These are phyloP conservation scores for Pachydiplax longipennis DNA, from an alignment of 2,888 invertebrate species.

Conservation along the genomic window DNA sequence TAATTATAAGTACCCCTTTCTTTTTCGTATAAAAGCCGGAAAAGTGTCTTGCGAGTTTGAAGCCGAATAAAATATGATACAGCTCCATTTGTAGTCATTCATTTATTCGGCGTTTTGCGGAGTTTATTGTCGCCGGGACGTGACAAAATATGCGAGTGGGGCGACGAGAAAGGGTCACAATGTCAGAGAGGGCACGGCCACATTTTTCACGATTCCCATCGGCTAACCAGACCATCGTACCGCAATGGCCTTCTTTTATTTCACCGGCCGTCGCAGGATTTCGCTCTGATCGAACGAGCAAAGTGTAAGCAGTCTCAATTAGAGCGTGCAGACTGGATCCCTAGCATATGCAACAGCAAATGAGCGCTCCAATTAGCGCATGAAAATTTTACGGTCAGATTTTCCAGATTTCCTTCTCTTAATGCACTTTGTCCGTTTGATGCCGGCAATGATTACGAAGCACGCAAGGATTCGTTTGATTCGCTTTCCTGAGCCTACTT, in stretches of 20 bases:
- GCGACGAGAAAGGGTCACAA: neutral
- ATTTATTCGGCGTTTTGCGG: too few relatives aligned
- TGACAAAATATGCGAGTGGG: too few relatives aligned
- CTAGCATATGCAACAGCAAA: neutral
- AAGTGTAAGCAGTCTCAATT: neutral
- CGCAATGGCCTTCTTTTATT: neutral
- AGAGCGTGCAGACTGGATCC: neutral
- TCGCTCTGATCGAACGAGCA: neutral
- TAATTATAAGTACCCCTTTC: too few relatives aligned
- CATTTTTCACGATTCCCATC: neutral
- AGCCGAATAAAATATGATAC: too few relatives aligned
- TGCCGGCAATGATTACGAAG: neutral
- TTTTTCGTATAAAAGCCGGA: too few relatives aligned
- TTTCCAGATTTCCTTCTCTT: neutral
- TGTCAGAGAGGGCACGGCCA: neutral
- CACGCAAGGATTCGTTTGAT: neutral
- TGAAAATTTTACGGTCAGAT: neutral
- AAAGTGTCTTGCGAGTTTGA: too few relatives aligned
- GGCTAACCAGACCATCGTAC: neutral
- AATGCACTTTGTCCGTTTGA: neutral
- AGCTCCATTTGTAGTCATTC: too few relatives aligned
- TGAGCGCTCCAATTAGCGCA: neutral
- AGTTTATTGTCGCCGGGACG: too few relatives aligned
- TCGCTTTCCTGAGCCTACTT: neutral
- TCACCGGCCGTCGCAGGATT: neutral